Evolutionary conservation across 2,113 vertebrate species (phyloP).

Genomic region (Platysternon megacephalum): DNA sequence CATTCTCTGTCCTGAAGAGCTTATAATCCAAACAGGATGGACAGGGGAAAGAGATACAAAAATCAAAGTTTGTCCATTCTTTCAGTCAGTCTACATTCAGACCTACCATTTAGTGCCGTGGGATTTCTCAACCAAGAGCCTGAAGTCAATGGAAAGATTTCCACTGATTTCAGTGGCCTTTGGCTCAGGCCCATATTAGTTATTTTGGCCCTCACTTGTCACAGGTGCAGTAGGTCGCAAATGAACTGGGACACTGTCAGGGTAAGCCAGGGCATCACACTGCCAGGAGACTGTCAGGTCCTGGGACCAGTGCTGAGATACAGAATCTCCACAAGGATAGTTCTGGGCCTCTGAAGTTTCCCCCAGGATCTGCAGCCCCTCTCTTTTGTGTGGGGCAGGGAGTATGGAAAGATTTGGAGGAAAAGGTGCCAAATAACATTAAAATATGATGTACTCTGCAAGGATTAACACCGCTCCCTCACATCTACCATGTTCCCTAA

Average conservation of each 20-base stretch:
- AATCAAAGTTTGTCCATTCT: not conserved
- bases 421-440: not conserved
- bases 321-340: not conserved
- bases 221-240: not conserved
- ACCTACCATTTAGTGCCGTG: not conserved
- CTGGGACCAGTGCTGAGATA: not conserved
- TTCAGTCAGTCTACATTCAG: not conserved
- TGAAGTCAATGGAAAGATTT: not conserved
- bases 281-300: not conserved
- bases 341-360: not conserved
- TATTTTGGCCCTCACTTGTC: not conserved
- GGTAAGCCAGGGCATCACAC: not conserved
- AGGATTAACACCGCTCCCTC: not conserved
- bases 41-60: not conserved
- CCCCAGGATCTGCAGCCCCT: not conserved
- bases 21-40: not conserved
- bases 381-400: not conserved
- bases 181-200: not conserved
- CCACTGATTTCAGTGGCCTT: not conserved
- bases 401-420: not conserved
- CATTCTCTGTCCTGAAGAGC: not conserved
- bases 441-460: not conserved
- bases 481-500: not conserved
- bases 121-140: not conserved
- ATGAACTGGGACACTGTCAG: not conserved